phyloP scores from a whole-genome alignment of 2,888 invertebrate genomes.

The Octonoba sinensis region DNA sequence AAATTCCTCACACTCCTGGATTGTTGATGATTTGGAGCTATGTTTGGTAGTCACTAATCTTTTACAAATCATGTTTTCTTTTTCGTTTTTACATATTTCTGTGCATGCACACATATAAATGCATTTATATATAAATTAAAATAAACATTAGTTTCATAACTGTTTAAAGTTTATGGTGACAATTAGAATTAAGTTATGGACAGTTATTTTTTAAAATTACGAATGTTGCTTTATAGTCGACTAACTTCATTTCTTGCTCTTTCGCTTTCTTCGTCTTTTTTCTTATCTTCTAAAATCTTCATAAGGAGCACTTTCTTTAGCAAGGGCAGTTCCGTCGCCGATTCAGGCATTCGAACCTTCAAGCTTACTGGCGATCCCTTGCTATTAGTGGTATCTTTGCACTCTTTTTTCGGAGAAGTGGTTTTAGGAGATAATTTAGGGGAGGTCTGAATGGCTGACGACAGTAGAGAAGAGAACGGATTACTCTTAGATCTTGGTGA shows the following conservation, averaged over 20 bases:
- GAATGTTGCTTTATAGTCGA: too few relatives aligned
- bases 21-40: too few relatives aligned
- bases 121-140: too few relatives aligned
- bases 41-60: too few relatives aligned
- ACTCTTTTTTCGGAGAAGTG: constrained; percentile 33
- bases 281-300: constrained; percentile 59
- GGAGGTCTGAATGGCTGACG: constrained; percentile 21
- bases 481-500: constrained; percentile 38
- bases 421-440: constrained; percentile 14
- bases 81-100: too few relatives aligned
- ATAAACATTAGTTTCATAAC: too few relatives aligned
- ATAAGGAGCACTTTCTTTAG: constrained; percentile 58
- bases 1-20: too few relatives aligned
- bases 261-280: constrained; percentile 7
- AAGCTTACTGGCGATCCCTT: constrained; percentile 22
- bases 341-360: constrained; percentile 28
- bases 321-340: constrained; percentile 41
- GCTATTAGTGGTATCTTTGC: constrained; percentile 9
- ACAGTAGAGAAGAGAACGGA: constrained; percentile 34
- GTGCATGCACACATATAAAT: too few relatives aligned
- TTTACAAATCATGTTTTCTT: too few relatives aligned
- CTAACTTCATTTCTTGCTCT: not conserved
- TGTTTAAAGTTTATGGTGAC: too few relatives aligned
- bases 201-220: too few relatives aligned
- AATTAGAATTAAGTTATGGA: too few relatives aligned